A percentile compares a stretch with the other conserved stretches of the same genome.
phyloP scores from a whole-genome alignment of 2,113 vertebrate species.

The Columba livia region DNA sequence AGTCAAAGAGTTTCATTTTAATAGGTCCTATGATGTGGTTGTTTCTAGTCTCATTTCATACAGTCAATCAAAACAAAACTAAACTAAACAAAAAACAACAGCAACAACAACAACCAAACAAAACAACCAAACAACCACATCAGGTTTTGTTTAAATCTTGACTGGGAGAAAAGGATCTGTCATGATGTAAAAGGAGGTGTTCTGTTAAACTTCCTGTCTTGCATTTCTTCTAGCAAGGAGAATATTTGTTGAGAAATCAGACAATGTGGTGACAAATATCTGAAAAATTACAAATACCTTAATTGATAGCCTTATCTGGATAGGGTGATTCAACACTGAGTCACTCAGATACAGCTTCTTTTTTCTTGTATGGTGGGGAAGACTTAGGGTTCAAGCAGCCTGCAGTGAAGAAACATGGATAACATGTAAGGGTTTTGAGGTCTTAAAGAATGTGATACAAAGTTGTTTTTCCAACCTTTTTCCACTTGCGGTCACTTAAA shows the following conservation, averaged over 20 bases:
- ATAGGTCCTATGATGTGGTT: neutral
- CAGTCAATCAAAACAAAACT: neutral
- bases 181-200: neutral
- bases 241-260: neutral
- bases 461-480: neutral
- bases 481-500: neutral
- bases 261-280: neutral
- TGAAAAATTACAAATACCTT: neutral
- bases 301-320: neutral
- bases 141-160: neutral
- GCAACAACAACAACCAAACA: too few species aligned
- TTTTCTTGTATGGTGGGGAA: neutral
- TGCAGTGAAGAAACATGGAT: neutral
- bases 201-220: neutral
- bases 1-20: neutral
- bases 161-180: neutral
- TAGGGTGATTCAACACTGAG: neutral
- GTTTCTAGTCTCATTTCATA: neutral
- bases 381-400: neutral
- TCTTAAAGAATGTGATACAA: neutral
- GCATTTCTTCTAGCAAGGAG: neutral
- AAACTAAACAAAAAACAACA: too few species aligned
- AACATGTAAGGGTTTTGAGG: neutral
- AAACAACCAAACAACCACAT: neutral
- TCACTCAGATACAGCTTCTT: neutral